phyloP scores from a whole-genome alignment of 1,140 invertebrate genomes.

The Diprion similis region DNA sequence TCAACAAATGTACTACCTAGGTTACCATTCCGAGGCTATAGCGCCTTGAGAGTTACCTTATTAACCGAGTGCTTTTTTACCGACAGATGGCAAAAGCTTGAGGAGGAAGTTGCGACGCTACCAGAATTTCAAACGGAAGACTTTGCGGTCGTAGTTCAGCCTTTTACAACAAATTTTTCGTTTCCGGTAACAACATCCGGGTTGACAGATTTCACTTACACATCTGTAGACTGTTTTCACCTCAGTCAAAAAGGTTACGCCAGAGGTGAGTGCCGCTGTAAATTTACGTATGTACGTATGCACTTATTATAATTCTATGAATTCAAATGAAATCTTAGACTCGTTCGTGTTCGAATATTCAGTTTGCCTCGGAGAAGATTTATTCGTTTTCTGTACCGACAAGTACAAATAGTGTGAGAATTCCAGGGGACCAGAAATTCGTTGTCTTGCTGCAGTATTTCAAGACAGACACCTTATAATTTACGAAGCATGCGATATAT shows the following conservation, averaged over 20 bases:
- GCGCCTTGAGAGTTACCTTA: too few relatives aligned
- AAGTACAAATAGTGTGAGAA: too few relatives aligned
- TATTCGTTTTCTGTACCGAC: too few relatives aligned
- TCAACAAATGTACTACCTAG: too few relatives aligned
- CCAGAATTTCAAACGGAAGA: constrained; percentile 66
- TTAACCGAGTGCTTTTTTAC: constrained; percentile 7
- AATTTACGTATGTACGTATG: not conserved
- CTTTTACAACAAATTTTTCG: constrained; percentile 55
- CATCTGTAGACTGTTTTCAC: constrained; percentile 77
- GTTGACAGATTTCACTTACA: constrained; percentile 64
- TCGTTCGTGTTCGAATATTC: too few relatives aligned
- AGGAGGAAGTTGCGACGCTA: constrained; percentile 47
- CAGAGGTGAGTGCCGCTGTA: constrained; percentile 51
- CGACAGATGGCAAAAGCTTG: constrained; percentile 44
- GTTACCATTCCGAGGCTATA: too few relatives aligned
- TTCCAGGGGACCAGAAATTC: too few relatives aligned
- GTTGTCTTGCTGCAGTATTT: too few relatives aligned
- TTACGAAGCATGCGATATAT: too few relatives aligned
- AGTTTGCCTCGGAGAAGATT: too few relatives aligned
- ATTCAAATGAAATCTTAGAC: too few relatives aligned
- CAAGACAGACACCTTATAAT: too few relatives aligned
- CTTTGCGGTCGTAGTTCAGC: constrained; percentile 71
- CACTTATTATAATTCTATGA: not conserved
- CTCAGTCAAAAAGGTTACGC: constrained; percentile 71
- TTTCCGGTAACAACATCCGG: constrained; percentile 53